phyloP scores from a whole-genome alignment of 2,113 vertebrate genomes.

The Eulemur macaco region DNA sequence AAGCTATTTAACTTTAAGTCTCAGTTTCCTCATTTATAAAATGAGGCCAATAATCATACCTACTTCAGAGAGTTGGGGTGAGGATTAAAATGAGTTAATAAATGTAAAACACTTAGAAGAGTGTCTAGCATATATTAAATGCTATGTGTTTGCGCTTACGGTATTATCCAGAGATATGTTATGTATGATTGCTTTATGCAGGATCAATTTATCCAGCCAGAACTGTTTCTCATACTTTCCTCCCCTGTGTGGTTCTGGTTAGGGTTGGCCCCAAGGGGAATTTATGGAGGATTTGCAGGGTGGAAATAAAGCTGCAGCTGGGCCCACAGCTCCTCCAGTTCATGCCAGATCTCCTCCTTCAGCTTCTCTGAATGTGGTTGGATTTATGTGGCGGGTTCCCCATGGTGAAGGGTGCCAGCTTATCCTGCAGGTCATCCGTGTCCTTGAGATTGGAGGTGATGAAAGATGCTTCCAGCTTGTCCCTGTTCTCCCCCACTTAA shows the following conservation, averaged over 20 bases:
- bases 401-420: neutral
- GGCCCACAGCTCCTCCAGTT: neutral
- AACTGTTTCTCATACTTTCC: neutral
- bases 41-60: neutral
- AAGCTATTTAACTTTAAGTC: neutral
- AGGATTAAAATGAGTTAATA: neutral
- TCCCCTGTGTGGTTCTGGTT: neutral
- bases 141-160: neutral
- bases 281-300: neutral
- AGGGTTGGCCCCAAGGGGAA: neutral
- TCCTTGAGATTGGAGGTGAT: neutral
- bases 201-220: neutral
- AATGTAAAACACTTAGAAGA: neutral
- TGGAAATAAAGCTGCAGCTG: neutral
- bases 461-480: neutral
- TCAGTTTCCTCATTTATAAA: conserved; percentile 32
- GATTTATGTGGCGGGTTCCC: neutral
- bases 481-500: neutral
- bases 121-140: neutral
- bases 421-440: neutral
- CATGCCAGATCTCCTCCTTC: neutral
- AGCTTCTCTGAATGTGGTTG: neutral
- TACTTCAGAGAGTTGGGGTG: neutral
- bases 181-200: neutral
- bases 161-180: neutral